Base-by-base conservation (phyloP, 2,797 vertebrate species). In the Chloroceryle inda region DNA sequence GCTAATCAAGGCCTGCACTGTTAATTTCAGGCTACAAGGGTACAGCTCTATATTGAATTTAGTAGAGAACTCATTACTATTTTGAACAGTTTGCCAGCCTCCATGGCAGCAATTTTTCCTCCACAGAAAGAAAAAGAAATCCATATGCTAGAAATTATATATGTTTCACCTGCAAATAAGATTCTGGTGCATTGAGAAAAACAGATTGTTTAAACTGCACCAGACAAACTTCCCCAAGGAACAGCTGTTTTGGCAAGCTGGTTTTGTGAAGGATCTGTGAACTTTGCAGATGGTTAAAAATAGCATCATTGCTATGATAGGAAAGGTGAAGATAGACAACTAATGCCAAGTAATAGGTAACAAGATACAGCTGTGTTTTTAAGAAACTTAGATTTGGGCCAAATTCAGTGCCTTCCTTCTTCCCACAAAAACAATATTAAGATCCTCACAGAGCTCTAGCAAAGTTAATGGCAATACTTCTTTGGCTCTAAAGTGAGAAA, bases 151-250 rank as follows among this genome's bases (percentile, higher is more conserved):
- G n/a, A 83, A 67, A 85, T 35, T 27, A 31, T 10, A 33, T 22
- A 14, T 82, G 74, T 89, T 97, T 79, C 91, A 56, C 85, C 63
- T 94, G 63, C 47, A 92, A 87, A 31, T 10, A 50, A 67, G 50
- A 75, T 55, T 50, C 58, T 75, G 24, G 11, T 58, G 24, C 24
- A 42, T 2, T 53, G 21, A 77, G 61, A 56, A 90, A 93, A 80
- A 6, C 6, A 71, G 21, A 61, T 68, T 85, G 93, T 79, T 37
- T 49, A 74, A 76, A 31, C 40, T 24, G 33, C 78, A 53, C 21
- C 45, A 64, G 53, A 87, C 10, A 40, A 47, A 81, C 16, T 35
- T 85, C 52, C 63, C 23, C 35, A 44, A 58, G 85, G 67, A 88
- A n/a, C 19, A 91, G 37, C 29, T 82, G 50, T 8, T 58, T 74